phyloP scores from a whole-genome alignment of 1,140 invertebrate genomes.

The Delia radicum region DNA sequence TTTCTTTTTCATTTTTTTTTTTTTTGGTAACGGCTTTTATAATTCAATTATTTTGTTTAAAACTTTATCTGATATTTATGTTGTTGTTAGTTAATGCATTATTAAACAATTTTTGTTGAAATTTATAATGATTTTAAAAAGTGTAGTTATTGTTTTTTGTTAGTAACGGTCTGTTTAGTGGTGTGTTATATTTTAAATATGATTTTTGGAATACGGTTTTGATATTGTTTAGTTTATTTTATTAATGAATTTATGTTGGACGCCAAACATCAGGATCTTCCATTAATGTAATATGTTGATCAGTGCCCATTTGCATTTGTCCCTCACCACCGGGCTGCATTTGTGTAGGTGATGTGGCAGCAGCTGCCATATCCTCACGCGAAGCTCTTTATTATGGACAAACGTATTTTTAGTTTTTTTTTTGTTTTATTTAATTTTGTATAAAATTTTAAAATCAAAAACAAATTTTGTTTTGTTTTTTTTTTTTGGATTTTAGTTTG shows the following conservation, averaged over 20 bases:
- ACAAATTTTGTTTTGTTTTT: background rate
- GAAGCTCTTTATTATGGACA: slow-evolving; percentile 65
- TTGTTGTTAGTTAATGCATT: background rate
- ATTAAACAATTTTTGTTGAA: slow-evolving; percentile 17
- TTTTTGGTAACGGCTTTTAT: background rate
- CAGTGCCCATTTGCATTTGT: slow-evolving; percentile 65
- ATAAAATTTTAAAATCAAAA: background rate
- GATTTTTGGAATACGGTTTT: background rate
- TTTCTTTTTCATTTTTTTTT: background rate
- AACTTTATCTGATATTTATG: slow-evolving; percentile 5
- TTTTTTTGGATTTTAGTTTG: slow-evolving; percentile 10
- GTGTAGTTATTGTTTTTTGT: slow-evolving; percentile 11
- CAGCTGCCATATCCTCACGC: slow-evolving; percentile 78
- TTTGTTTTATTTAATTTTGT: slow-evolving; percentile 9
- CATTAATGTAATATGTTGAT: slow-evolving; percentile 77
- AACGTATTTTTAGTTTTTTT: background rate
- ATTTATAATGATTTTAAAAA: slow-evolving; percentile 4
- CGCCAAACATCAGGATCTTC: slow-evolving; percentile 87
- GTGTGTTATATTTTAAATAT: slow-evolving; percentile 4
- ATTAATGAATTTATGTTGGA: slow-evolving; percentile 69
- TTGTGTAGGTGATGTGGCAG: slow-evolving; percentile 67
- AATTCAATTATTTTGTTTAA: slow-evolving; percentile 10
- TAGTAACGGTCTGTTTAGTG: slow-evolving; percentile 6
- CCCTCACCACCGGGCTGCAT: slow-evolving; percentile 60
- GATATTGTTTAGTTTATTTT: background rate